Conservation (phyloP, 2,113 vertebrate genomes). For the Saccopteryx bilineata region DNA sequence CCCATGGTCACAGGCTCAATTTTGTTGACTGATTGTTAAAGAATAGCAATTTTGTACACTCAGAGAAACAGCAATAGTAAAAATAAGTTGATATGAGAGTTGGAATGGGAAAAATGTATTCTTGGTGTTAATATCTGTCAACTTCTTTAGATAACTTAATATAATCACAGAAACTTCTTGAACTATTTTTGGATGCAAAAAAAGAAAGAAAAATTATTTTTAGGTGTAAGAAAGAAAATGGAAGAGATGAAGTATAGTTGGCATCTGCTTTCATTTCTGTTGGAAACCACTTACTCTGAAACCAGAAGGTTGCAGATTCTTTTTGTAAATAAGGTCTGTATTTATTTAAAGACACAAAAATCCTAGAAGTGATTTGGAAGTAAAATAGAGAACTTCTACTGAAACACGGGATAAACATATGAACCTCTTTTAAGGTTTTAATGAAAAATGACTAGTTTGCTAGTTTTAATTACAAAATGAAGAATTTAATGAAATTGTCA, state of each 20-base stretch:
- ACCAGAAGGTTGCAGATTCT: not conserved
- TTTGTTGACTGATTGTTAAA: conserved; percentile 45
- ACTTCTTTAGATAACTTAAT: conserved; percentile 1
- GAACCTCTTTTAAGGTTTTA: conserved; percentile 20
- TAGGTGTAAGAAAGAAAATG: conserved; percentile 57
- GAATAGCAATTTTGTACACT: not conserved
- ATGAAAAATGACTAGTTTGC: not conserved
- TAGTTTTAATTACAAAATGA: conserved; percentile 49
- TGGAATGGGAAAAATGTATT: conserved; percentile 38
- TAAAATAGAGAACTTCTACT: conserved; percentile 49
- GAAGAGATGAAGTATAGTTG: not conserved
- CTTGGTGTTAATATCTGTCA: not conserved
- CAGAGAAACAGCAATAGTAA: conserved; percentile 3
- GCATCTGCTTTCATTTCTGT: conserved; percentile 48
- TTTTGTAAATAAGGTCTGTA: conserved; percentile 19
- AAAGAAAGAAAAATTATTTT: conserved; percentile 76
- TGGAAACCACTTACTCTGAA: conserved; percentile 73
- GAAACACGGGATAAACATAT: not conserved
- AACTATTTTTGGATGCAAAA: conserved; percentile 66
- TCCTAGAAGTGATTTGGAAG: conserved; percentile 61
- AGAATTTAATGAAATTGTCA: conserved; percentile 34
- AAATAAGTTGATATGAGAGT: conserved; percentile 57
- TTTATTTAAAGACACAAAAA: conserved; percentile 71
- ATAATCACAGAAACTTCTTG: conserved; percentile 11
- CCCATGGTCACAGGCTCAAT: not conserved